phyloP scores from a whole-genome alignment of 2,888 invertebrate genomes.

The Aphodius granarius region DNA sequence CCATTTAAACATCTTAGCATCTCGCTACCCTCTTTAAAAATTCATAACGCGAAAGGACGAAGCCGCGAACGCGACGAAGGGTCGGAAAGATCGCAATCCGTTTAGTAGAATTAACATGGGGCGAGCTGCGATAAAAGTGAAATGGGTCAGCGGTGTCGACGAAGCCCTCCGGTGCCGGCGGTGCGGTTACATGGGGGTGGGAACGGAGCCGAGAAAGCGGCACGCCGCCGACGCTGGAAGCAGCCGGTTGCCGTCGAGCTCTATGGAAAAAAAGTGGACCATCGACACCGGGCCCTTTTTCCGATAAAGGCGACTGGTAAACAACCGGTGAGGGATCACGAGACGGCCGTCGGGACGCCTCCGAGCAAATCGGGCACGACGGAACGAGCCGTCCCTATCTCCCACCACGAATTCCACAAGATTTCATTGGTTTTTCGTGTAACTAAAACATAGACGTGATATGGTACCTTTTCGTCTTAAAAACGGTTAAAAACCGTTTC shows the following conservation, averaged over 20 bases:
- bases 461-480: no score
- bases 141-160: neutral
- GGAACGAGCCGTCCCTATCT: neutral
- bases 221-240: neutral
- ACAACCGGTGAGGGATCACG: constrained; percentile 47
- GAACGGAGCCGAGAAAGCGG: neutral
- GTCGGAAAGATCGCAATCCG: neutral
- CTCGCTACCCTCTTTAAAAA: neutral
- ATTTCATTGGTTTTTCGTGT: neutral
- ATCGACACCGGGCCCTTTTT: constrained; percentile 38
- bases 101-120: neutral
- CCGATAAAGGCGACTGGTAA: constrained; percentile 40
- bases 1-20: neutral
- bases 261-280: neutral
- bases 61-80: neutral
- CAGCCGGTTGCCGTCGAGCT: neutral
- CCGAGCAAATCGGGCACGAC: constrained; percentile 33
- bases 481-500: no score
- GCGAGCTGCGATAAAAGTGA: neutral
- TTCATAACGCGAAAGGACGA: neutral
- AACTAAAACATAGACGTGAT: no score
- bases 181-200: neutral
- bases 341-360: constrained; percentile 29
- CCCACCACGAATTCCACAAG: neutral
- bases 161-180: neutral